phyloP scores from a whole-genome alignment of 92 coral and sea anemone species.

The Umimayanthus kanabou region DNA sequence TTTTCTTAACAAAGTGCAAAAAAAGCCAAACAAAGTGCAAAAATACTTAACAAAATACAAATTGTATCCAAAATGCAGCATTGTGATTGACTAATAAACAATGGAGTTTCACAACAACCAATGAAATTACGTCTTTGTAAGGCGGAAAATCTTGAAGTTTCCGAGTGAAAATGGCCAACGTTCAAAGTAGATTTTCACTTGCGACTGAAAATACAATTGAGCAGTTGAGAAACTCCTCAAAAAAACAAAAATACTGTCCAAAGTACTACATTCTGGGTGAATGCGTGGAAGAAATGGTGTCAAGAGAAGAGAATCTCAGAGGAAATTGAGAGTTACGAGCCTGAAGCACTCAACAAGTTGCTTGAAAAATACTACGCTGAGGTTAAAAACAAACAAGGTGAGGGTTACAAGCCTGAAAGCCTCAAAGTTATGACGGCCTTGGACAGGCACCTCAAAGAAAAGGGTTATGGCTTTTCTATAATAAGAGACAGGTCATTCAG shows the following conservation, averaged over 20 bases:
- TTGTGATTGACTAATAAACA: not conserved
- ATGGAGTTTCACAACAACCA: not conserved
- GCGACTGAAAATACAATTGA: not conserved
- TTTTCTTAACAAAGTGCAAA: not conserved
- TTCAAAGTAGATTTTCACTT: not conserved
- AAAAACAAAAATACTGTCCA: not conserved
- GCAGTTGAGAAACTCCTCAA: constrained; percentile 7
- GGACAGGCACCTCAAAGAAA: too few relatives aligned
- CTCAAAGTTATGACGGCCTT: too few relatives aligned
- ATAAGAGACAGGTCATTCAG: too few relatives aligned
- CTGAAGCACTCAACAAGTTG: too few relatives aligned
- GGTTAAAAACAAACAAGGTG: too few relatives aligned
- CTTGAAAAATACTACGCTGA: too few relatives aligned
- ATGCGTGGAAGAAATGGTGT: too few relatives aligned
- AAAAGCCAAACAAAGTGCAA: constrained; percentile 9
- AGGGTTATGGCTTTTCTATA: too few relatives aligned
- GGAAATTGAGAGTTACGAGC: too few relatives aligned
- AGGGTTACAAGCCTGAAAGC: too few relatives aligned
- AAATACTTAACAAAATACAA: not conserved
- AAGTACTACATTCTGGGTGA: not conserved
- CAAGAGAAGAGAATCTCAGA: too few relatives aligned
- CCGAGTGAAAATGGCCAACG: not conserved
- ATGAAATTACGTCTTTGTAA: not conserved
- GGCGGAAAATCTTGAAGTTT: not conserved
- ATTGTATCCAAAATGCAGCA: constrained; percentile 6